Percentiles rank a stretch among this genome's conserved stretches.
Conservation (phyloP, 2,797 vertebrate genomes). For the Uromys caudimaculatus region DNA sequence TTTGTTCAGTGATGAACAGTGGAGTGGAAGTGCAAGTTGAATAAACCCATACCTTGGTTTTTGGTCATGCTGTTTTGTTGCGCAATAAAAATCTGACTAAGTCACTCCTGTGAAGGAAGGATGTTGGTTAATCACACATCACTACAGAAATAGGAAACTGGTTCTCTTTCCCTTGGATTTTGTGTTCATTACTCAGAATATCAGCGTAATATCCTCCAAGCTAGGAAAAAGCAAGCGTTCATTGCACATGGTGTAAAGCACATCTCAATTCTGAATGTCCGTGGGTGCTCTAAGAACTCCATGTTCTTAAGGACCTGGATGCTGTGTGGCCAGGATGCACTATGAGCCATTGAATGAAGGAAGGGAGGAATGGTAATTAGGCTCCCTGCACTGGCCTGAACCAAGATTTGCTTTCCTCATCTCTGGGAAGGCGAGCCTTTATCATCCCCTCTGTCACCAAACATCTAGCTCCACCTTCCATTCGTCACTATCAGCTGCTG, state of each 20-base stretch:
- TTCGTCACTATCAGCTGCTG: conserved; percentile 73
- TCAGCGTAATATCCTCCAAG: neutral
- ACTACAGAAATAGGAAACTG: neutral
- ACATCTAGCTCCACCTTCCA: conserved; percentile 70
- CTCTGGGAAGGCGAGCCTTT: conserved; percentile 62
- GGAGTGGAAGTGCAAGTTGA: no score
- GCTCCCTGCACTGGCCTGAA: neutral
- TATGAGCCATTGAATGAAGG: neutral
- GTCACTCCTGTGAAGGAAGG: neutral
- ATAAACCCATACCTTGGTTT: neutral
- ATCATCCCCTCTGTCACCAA: conserved; percentile 76
- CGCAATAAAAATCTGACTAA: neutral
- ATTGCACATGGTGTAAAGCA: neutral
- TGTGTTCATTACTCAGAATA: neutral
- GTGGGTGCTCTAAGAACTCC: neutral
- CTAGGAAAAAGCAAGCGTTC: neutral
- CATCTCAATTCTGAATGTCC: neutral
- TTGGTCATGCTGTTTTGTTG: neutral
- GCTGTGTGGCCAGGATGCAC: neutral
- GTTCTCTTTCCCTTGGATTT: neutral
- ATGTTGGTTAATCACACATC: neutral
- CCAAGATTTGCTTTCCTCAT: conserved; percentile 16
- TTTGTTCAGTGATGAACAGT: neutral
- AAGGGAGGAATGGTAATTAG: neutral
- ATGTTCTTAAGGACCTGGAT: neutral